Evolutionary conservation across 2,113 vertebrate species (phyloP), one percentile per base, ranked within the genome.

Genomic region (Phalacrocorax brasilianus): DNA sequence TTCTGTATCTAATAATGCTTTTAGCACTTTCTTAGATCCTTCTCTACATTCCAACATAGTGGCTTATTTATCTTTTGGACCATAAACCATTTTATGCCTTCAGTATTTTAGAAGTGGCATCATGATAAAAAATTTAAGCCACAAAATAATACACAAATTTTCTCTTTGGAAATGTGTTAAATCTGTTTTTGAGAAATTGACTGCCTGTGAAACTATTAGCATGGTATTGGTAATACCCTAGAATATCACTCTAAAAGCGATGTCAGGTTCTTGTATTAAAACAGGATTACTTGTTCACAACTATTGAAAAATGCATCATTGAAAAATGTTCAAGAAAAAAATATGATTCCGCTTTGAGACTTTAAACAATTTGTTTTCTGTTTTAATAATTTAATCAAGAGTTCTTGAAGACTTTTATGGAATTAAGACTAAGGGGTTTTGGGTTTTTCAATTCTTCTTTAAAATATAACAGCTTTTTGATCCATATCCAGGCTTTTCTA

Each of bases 41-140:
- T 85, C 74, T 55, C 70, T 85, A 6, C 53, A 62, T 55, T 89
- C 80, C 73, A 78, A 2, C 24, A 30, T 2, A 91, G 79, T 11
- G 52, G 33, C 45, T 94, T 76, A 58, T 82, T 95, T 90, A 78
- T 96, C 91, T 94, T 92, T 42, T 62, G 76, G 82, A 86, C 65
- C 61, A 75, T 96, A 94, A 97, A 96, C 44, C 45, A 77, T 91
- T 96, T 96, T 97, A 96, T 92, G 38, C 58, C 45, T 94, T 95
- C 90, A 55, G 40, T 91, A 87, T 92, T 94, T 93, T 91, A 50
- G 88, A 93, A 92, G 90, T 35, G 70, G 55, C 92, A 89, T 89
- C 85, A 84, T 0, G 10, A 77, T 91, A 91, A 96, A 97, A 93
- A 79, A 91, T 81, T 92, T 87, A 94, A 93, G 14, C 65, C 59